These are phyloP conservation scores for Chelonia mydas DNA, from an alignment of 2,797 vertebrate genomes.

Conservation along the genomic window DNA sequence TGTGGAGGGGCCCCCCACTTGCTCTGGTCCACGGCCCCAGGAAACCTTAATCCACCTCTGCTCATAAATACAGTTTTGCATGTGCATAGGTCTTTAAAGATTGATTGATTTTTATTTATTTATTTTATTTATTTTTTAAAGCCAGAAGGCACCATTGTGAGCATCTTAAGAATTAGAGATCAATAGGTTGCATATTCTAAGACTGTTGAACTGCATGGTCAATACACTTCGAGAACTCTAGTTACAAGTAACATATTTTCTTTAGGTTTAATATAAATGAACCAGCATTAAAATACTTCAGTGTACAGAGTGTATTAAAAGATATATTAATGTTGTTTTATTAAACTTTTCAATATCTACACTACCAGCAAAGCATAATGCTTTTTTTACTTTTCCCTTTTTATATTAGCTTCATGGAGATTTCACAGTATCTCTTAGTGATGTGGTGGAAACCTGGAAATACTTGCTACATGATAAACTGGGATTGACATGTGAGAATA, in stretches of 20 bases:
- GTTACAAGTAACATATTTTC: neutral
- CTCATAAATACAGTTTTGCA: neutral
- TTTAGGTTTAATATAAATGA: neutral
- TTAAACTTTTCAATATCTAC: neutral
- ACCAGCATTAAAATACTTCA: neutral
- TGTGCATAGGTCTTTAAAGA: neutral
- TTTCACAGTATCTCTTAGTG: constrained; percentile 89
- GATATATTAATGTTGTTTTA: neutral
- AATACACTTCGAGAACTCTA: neutral
- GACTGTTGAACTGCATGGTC: neutral
- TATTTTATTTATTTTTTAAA: neutral
- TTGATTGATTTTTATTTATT: neutral
- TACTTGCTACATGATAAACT: constrained; percentile 90
- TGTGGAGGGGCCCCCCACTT: too few species aligned
- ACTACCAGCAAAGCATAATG: neutral
- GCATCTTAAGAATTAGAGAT: neutral
- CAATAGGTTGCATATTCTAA: neutral
- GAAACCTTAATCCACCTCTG: too few species aligned
- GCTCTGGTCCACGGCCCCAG: too few species aligned
- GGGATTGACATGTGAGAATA: constrained; percentile 80
- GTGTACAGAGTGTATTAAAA: neutral
- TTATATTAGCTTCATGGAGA: constrained; percentile 86
- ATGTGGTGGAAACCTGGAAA: constrained; percentile 91
- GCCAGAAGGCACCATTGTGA: neutral
- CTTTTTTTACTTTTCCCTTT: constrained; percentile 24